phyloP scores from a whole-genome alignment of 2,888 invertebrate genomes.

The Neelides folsomi region DNA sequence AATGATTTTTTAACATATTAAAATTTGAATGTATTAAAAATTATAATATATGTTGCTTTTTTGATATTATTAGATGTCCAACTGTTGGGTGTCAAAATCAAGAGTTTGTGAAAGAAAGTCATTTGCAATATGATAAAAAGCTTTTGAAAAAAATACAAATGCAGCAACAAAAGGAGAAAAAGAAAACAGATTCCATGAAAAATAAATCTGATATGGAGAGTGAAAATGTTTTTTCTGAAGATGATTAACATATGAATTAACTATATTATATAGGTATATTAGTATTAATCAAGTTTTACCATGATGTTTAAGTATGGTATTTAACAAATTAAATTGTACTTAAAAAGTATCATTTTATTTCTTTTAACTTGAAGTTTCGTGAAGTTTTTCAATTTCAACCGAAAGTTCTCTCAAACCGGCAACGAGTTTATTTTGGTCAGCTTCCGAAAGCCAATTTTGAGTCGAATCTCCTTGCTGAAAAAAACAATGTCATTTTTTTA shows the following conservation, averaged over 20 bases:
- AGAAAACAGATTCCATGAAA: not conserved
- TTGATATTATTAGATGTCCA: conserved; percentile 12
- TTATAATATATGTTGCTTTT: not conserved
- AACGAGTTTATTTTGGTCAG: conserved; percentile 29
- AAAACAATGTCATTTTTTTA: too few relatives aligned
- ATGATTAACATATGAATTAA: too few relatives aligned
- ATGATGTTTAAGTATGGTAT: too few relatives aligned
- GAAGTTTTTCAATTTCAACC: conserved; percentile 29
- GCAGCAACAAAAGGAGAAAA: conserved; percentile 3
- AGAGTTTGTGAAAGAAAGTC: not conserved
- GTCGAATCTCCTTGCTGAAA: conserved; percentile 11
- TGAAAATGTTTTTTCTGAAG: too few relatives aligned
- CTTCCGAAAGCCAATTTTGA: conserved; percentile 29
- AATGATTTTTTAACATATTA: not conserved
- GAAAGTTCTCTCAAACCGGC: conserved; percentile 29
- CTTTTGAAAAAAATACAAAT: conserved; percentile 6
- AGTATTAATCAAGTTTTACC: too few relatives aligned
- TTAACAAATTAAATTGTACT: too few relatives aligned
- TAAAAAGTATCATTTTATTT: too few relatives aligned
- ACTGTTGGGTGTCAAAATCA: conserved; percentile 12
- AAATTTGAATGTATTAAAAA: not conserved
- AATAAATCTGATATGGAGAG: too few relatives aligned
- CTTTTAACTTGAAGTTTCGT: conserved; percentile 14
- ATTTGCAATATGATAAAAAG: conserved; percentile 11
- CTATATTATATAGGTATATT: too few relatives aligned